A percentile compares a stretch with the other conserved stretches of the same genome.
phyloP scores from a whole-genome alignment of 2,888 invertebrate species.

The Orthonevra nobilis region DNA sequence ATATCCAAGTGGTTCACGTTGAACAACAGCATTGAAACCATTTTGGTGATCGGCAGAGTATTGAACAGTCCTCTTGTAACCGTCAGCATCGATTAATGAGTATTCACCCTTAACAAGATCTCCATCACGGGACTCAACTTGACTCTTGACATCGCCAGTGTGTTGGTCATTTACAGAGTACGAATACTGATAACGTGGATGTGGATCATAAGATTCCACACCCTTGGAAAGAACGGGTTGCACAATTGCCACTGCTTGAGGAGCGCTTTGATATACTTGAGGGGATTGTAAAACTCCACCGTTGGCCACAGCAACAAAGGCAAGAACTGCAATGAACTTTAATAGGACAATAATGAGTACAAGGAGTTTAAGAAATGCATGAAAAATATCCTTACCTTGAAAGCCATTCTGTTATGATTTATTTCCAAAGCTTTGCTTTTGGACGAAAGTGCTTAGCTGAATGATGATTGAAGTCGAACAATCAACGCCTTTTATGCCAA shows the following conservation, averaged over 20 bases:
- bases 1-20: slow-evolving; percentile 63
- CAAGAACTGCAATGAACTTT: slow-evolving; percentile 72
- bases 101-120: slow-evolving; percentile 82
- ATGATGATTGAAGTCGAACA: slow-evolving; percentile 2
- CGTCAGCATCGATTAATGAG: slow-evolving; percentile 81
- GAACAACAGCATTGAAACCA: slow-evolving; percentile 71
- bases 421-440: slow-evolving; percentile 30
- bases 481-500: slow-evolving; percentile 6
- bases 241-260: slow-evolving; percentile 13
- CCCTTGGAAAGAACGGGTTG: slow-evolving; percentile 59
- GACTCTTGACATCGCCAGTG: slow-evolving; percentile 79
- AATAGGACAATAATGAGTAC: background rate
- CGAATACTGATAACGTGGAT: slow-evolving; percentile 77
- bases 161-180: slow-evolving; percentile 79
- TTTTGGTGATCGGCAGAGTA: slow-evolving; percentile 78
- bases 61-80: slow-evolving; percentile 82
- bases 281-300: slow-evolving; percentile 69
- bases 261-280: slow-evolving; percentile 39
- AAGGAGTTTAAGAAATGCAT: background rate
- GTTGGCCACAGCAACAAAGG: slow-evolving; percentile 73
- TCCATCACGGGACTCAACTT: slow-evolving; percentile 83
- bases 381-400: slow-evolving; percentile 71
- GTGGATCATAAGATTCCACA: slow-evolving; percentile 70
- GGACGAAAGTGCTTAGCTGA: background rate
- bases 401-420: slow-evolving; percentile 72